Evolutionary conservation across 2,113 vertebrate species (phyloP), one percentile per base, ranked within the genome.

Genomic region (Mesitornis unicolor): DNA sequence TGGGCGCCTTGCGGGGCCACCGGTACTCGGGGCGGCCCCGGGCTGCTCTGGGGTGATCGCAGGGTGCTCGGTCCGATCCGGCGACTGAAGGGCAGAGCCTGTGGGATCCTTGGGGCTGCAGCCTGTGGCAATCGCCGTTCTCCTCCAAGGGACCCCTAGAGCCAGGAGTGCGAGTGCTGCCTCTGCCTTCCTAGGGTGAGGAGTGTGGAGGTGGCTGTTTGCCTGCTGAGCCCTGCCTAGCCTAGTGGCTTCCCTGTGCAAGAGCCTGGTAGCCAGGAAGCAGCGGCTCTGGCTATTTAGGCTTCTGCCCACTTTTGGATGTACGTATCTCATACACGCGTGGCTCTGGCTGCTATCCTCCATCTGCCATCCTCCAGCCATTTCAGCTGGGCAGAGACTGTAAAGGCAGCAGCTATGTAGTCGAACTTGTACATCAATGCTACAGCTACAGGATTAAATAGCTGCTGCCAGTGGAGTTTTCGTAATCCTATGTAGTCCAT

Each of bases 291-390:
- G 60, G 33, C 26, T 6, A 35, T 31, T 33, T 2, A 18, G 51
- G 3, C 8, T 11, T 2, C 15, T 26, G 35, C 26, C 29, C 19
- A 1, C 18, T 28, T 7, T 16, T 12, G 25, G n/a, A n/a, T n/a
- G n/a, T n/a, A n/a, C n/a, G n/a, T n/a, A n/a, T n/a, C n/a, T n/a
- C n/a, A n/a, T n/a, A n/a, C n/a, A n/a, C n/a, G n/a, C n/a, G n/a
- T n/a, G n/a, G n/a, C n/a, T 18, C 40, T 0, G 9, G 2, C 25
- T 24, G 64, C 59, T 3, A 1, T 15, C 22, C 31, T 5, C 17
- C 8, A 3, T 0, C 31, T 5, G 74, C 42, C 33, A 1, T 5
- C n/a, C 19, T 19, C 3, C 21, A 0, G 13, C 20, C 13, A 0
- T 14, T 9, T 16, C 33, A 6, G 45, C 31, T 4, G 28, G 35